Evolutionary conservation across 2,113 vertebrate species (phyloP).

Genomic region (Artemisiospiza belli): DNA sequence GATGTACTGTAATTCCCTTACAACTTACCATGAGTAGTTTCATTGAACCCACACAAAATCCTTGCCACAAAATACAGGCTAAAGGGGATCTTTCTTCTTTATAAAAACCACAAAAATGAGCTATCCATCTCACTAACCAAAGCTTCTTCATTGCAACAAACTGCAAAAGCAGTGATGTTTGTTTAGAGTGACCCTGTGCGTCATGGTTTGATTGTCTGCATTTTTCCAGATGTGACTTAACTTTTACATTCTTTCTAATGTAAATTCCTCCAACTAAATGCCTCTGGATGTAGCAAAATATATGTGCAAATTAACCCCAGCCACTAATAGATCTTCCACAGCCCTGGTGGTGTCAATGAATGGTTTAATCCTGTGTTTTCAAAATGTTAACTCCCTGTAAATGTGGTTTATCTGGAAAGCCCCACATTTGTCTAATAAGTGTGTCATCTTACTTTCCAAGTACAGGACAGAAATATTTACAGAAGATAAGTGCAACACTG

Average conservation of each 20-base stretch:
- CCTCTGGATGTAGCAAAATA: conserved; percentile 20
- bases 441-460: background rate
- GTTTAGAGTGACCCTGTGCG: background rate
- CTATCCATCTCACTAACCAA: background rate
- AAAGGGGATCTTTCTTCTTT: background rate
- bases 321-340: background rate
- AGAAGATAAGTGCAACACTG: background rate
- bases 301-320: conserved; percentile 4
- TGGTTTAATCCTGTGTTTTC: background rate
- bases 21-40: background rate
- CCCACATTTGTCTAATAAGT: background rate
- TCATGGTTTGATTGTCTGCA: background rate
- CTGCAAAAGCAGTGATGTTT: background rate
- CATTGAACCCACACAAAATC: background rate
- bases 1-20: background rate
- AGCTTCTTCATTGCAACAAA: background rate
- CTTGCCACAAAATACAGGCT: background rate
- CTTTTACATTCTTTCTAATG: background rate
- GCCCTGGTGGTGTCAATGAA: background rate
- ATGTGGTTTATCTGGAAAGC: conserved; percentile 20
- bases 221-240: conserved; percentile 17
- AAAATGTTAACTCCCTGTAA: background rate
- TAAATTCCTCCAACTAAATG: background rate
- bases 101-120: background rate
- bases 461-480: conserved; percentile 5